Evolutionary conservation across 2,888 invertebrate genomes (phyloP), one percentile per base, ranked within the genome.

Genomic region (Cheiracanthium punctorium): DNA sequence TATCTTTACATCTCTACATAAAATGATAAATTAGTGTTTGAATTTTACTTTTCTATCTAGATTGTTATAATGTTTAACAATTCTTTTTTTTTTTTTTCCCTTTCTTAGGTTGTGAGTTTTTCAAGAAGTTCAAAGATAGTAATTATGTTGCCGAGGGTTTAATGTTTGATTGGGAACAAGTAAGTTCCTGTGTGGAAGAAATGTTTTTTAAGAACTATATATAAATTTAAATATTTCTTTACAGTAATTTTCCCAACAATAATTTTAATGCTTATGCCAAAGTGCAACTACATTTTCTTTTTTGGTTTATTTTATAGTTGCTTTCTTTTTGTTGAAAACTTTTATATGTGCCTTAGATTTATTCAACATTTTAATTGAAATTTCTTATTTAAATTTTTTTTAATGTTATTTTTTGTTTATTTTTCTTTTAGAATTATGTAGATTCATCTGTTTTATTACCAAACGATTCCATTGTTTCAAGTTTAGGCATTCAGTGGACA

Each of bases 81-180:
- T n/a, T n/a, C n/a, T n/a, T 48, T 48, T 48, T 12, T 48, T 48
- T 48, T 12, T 48, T 48, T 48, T 12, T 48, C 14, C 14, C 2
- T 48, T 67, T 67, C 65, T 73, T 65, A 89, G 91, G 96, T 88
- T 96, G 96, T 93, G 96, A 96, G 92, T 96, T 96, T 92, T 96
- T 96, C 91, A 94, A 93, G 89, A 94, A 94, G 89, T 96, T 95
- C 92, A 93, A 95, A 89, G 95, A 95, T 90, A 94, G 94, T 90
- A 94, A 94, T 90, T 95, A 95, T 91, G 92, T 93, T 89, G 95
- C 94, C 14, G 93, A 94, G 90, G 94, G 93, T 80, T 93, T 96
- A 80, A 92, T 94, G 72, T 96, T 95, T 91, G 94, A 96, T 91
- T 96, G 96, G 96, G 93, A 93, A 73, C 95, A 95, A 91, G 92